phyloP scores from a whole-genome alignment of 2,888 invertebrate species.

The Thecophora atra region DNA sequence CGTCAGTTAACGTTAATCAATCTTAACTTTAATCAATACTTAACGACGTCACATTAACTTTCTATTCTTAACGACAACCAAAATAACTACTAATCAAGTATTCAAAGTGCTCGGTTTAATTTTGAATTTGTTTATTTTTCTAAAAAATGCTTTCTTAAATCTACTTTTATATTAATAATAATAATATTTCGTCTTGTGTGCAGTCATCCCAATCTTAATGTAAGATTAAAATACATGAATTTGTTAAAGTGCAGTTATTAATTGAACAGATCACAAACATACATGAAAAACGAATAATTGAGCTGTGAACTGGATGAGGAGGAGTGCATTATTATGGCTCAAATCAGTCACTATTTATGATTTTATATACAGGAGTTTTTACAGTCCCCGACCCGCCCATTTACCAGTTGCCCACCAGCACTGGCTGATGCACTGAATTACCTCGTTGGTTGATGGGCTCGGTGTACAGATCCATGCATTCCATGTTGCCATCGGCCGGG shows the following conservation, averaged over 20 bases:
- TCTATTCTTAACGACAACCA: neutral
- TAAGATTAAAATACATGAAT: conserved; percentile 19
- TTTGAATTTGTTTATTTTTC: conserved; percentile 28
- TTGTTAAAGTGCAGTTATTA: conserved; percentile 4
- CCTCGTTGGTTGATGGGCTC: conserved; percentile 60
- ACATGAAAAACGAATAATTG: conserved; percentile 9
- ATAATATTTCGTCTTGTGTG: conserved; percentile 19
- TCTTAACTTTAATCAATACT: too few species aligned
- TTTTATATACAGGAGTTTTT: neutral
- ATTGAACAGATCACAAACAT: conserved; percentile 19
- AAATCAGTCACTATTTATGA: neutral
- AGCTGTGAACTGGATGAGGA: neutral
- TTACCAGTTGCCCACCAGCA: neutral
- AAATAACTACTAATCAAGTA: conserved; percentile 36
- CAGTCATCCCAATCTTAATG: conserved; percentile 14
- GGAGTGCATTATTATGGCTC: neutral
- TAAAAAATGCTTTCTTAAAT: conserved; percentile 9
- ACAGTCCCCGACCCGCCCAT: neutral
- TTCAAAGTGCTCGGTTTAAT: conserved; percentile 24
- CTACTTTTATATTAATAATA: conserved; percentile 4
- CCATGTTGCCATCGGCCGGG: conserved; percentile 55
- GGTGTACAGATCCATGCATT: conserved; percentile 54
- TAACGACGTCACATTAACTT: neutral
- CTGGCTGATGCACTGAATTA: conserved; percentile 47
- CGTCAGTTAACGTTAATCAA: too few species aligned